Evolutionary conservation across 2,113 vertebrate species (phyloP), one percentile per base, ranked within the genome.

Genomic region (Burhinus oedicnemus): DNA sequence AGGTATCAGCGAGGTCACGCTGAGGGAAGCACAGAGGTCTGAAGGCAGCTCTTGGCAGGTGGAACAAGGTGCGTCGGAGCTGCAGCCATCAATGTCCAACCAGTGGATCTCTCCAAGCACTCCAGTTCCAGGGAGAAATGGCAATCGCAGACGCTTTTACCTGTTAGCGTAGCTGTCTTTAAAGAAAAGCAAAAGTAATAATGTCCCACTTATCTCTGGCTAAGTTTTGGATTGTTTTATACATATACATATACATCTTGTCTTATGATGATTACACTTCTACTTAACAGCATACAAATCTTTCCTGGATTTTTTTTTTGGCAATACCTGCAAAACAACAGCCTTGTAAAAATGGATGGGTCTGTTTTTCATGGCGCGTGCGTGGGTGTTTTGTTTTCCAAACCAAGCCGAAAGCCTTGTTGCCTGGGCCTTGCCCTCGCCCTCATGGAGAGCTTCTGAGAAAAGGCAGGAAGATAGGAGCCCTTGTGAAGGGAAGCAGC

Each of bases 401-500:
- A 87, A 54, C 8, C 38, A 13, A 68, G 42, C 13, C 4, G 58
- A 34, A 30, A 83, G 18, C 51, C 25, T 75, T 13, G 11, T 45
- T 54, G 79, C 82, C 65, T 45, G 70, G 52, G 69, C 57, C 76
- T 90, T 61, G 79, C 66, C 82, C 72, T 60, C 51, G 42, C 58
- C 79, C 58, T n/a, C 0, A 12, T 12, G 52, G 36, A 17, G 81
- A 92, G 40, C 61, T 61, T 64, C 72, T 76, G 90, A 89, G 88
- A 38, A 78, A 54, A 4, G 19, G 23, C 54, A 52, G 51, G 92
- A 51, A 74, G 89, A 92, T 65, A 93, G 91, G 77, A 89, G 76
- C 77, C 55, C 70, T 96, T 89, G 72, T 74, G 96, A 93, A 95
- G 95, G 90, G 89, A 95, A 93, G 78, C 86, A n/a, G 93, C 69